A percentile compares a stretch with the other conserved stretches of the same genome.
Conservation (phyloP, 2,797 vertebrate species). For the Antrozous pallidus region DNA sequence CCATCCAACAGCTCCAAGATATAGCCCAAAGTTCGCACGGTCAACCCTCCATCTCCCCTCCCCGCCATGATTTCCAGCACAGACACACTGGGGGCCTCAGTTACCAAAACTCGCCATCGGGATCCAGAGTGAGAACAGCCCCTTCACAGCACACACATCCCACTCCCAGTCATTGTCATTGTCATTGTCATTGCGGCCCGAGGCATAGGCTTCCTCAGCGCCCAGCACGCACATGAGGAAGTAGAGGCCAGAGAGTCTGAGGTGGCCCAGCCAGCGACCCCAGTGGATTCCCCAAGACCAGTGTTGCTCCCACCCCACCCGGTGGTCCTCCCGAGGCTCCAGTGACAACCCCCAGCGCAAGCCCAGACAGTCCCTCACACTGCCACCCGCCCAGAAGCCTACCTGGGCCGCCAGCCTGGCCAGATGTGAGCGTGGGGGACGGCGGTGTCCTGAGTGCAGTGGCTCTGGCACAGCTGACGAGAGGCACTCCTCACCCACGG, state of each 20-base stretch:
- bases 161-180: too few relatives aligned
- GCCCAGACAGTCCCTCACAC: accelerated
- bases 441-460: background rate
- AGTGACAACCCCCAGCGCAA: background rate
- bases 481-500: background rate
- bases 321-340: background rate
- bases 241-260: background rate
- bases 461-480: background rate
- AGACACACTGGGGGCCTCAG: background rate
- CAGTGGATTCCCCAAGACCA: background rate
- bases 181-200: background rate
- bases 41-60: background rate
- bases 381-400: background rate
- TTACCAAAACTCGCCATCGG: background rate
- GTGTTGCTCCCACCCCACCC: background rate
- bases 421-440: background rate
- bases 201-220: background rate
- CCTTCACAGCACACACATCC: accelerated
- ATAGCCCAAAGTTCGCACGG: background rate
- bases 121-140: background rate
- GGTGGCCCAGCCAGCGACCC: background rate
- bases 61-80: background rate
- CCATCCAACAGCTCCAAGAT: background rate
- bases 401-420: constrained; percentile 7
- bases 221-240: background rate